phyloP scores from a whole-genome alignment of 2,888 invertebrate species.

The Trachelus iudaicus region DNA sequence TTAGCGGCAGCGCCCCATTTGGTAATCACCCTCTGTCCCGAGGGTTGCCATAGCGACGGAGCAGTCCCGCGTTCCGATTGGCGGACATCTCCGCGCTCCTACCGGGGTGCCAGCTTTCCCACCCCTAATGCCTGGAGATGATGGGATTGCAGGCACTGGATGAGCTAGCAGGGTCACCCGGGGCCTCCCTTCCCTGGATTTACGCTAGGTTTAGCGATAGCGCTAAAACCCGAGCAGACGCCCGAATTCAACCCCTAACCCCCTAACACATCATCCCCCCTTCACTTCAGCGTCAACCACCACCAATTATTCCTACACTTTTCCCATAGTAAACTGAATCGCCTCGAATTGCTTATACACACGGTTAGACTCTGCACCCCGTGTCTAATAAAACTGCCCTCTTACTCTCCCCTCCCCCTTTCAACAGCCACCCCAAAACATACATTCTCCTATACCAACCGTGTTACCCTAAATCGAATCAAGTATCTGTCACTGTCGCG shows the following conservation, averaged over 20 bases:
- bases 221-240: conserved; percentile 1
- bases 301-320: neutral
- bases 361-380: neutral
- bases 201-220: conserved; percentile 6
- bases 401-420: no score
- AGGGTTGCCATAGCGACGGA: conserved; percentile 57
- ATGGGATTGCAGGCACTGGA: conserved; percentile 18
- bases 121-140: conserved; percentile 18
- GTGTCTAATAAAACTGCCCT: neutral
- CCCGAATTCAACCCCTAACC: neutral
- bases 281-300: neutral
- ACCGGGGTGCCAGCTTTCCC: conserved; percentile 29
- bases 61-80: conserved; percentile 46
- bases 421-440: neutral
- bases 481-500: neutral
- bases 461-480: neutral
- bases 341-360: neutral
- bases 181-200: conserved; percentile 15
- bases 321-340: neutral
- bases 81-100: conserved; percentile 27
- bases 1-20: conserved; percentile 56
- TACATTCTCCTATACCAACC: neutral
- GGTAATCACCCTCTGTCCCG: conserved; percentile 58
- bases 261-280: neutral
- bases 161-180: conserved; percentile 15